A percentile compares a stretch with the other conserved stretches of the same genome.
These are phyloP conservation scores for Thinocorus orbignyianus DNA, from an alignment of 2,113 vertebrate genomes.

Conservation along the genomic window DNA sequence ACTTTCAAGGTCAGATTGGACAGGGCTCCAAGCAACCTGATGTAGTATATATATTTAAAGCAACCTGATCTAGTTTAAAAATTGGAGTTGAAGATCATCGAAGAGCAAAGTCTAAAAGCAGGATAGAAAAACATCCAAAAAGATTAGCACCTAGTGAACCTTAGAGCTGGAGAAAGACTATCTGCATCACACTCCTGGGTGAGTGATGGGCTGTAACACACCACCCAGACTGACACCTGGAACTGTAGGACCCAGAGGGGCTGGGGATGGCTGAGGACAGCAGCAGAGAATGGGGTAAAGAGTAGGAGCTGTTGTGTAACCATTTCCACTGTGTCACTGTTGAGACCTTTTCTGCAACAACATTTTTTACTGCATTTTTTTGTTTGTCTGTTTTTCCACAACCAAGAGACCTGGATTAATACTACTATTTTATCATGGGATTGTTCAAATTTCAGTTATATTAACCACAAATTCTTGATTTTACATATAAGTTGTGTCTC, in stretches of 20 bases:
- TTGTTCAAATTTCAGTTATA: neutral
- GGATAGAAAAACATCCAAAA: neutral
- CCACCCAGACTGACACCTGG: neutral
- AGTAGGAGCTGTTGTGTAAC: neutral
- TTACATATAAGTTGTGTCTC: neutral
- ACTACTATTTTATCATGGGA: neutral
- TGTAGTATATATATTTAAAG: neutral
- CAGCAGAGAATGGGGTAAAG: neutral
- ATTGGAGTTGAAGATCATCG: neutral
- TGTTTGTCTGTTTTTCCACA: neutral
- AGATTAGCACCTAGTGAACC: too few relatives aligned
- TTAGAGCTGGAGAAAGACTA: neutral
- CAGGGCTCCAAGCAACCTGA: neutral
- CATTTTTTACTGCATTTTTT: neutral
- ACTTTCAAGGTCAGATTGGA: neutral
- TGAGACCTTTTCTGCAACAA: neutral
- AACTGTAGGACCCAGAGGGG: neutral
- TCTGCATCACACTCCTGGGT: neutral
- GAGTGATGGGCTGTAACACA: accelerated
- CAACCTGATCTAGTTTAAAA: neutral
- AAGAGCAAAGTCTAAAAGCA: neutral
- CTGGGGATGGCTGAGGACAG: neutral
- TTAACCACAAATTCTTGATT: neutral
- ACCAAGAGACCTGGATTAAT: too few relatives aligned
- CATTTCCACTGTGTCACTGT: neutral